Base-by-base conservation (phyloP, 1,140 invertebrate genomes). In the Platorchestia sp. region DNA sequence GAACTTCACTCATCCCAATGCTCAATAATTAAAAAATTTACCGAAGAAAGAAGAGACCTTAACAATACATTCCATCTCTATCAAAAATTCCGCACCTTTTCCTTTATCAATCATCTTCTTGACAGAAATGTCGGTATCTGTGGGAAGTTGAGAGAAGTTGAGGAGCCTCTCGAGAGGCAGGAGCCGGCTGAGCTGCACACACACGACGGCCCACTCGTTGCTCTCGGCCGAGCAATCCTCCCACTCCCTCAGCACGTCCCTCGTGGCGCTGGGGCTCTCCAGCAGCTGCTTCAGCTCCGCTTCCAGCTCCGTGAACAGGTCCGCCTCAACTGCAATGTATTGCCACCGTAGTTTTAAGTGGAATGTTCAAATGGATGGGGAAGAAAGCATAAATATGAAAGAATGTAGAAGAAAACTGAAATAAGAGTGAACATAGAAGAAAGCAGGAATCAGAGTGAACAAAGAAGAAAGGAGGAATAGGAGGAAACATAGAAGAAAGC, bases 281-380 rank as follows among this genome's bases (percentile, higher is more conserved):
- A 51, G 89, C 44, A 89, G 7, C 16, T 43, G 16, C 40, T 90
- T 75, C 3, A 86, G 45, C 0, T 86, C 43, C 27, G 0, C 43
- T 16, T 59, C 10, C 53, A 59, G 51, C 43, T 95, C 98, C 97
- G 97, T 96, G 98, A 98, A 97, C 98, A 93, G 40, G 44, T 93
- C 91, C 43, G 14, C n/a, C 3, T 89, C 87, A 42, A 5, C 43
- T 89, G 87, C 41, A 75, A 75, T 75, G 14, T 36, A 75, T 75
- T 27, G 59, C 59, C 1, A 22, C 10, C 27, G 59, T 22, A 36
- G 59, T 75, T 75, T 75, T 10, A n/a, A n/a, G n/a, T n/a, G n/a
- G n/a, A n/a, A n/a, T n/a, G n/a, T n/a, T n/a, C n/a, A n/a, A n/a
- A n/a, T n/a, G n/a, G n/a, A n/a, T n/a, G n/a, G n/a, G n/a, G n/a